Evolutionary conservation across 2,113 vertebrate species (phyloP), one percentile per base, ranked within the genome.

Genomic region (Echinops telfairi): DNA sequence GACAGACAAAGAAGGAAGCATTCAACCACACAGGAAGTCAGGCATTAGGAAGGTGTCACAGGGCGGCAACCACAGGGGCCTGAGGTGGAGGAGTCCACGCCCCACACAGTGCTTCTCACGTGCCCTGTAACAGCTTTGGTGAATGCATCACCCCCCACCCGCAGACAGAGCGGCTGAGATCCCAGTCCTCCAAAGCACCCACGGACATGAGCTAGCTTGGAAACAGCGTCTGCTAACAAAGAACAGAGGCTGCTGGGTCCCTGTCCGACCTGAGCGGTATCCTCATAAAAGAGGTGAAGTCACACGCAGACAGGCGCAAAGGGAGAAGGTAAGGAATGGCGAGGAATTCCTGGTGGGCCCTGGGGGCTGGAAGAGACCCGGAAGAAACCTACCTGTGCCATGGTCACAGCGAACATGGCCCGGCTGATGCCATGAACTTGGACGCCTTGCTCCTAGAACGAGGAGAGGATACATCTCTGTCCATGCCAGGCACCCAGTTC

Each of bases 1-100:
- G 75, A 96, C 78, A 76, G 75, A 96, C 78, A 76, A 84, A 89
- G 57, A 92, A 81, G 40, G 38, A 87, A 79, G 60, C 83, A 83
- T 27, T 17, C 81, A 87, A 66, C 23, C 64, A 25, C 23, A 70
- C 62, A 0, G 15, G 33, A 93, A 79, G 83, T 33, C 27, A 81
- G 58, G 78, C 81, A 94, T 87, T 71, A 85, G 84, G 75, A 60
- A 84, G 83, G 80, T 11, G 8, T 14, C 2, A 0, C 31, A 25
- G 19, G 0, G 36, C 22, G 76, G 77, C 40, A 25, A 75, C 43
- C 11, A 53, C 16, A 57, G 76, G 29, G 82, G 58, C 62, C n/a
- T 62, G 10, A 43, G 33, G 58, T 20, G 76, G 77, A 86, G 60
- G 31, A 29, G 7, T 43, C 78, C 3, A 3, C 3, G 43, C 1